A percentile compares a stretch with the other conserved stretches of the same genome.
Evolutionary conservation across 1,140 invertebrate species (phyloP).

Genomic region (Hyposmocoma kahamanoa): DNA sequence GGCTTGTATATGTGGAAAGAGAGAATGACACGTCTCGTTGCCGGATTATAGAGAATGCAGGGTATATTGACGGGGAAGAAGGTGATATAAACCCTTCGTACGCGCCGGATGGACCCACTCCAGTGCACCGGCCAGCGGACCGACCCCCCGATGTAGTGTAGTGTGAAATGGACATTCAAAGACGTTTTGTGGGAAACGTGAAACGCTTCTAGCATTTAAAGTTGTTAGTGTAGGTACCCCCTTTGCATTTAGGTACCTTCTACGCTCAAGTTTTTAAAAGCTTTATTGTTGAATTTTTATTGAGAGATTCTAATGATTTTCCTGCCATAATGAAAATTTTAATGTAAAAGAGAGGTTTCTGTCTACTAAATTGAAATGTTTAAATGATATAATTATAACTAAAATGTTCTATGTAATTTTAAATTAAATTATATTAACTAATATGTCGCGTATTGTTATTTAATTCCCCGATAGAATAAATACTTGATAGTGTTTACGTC

Average conservation of each 20-base stretch:
- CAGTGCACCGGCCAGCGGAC: constrained; percentile 44
- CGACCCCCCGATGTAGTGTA: constrained; percentile 49
- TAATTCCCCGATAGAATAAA: too few species aligned
- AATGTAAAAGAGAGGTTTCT: constrained; percentile 30
- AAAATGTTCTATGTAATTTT: constrained; percentile 60
- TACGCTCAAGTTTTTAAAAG: constrained; percentile 68
- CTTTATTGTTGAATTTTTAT: constrained; percentile 69
- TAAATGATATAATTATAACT: constrained; percentile 43
- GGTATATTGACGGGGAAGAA: constrained; percentile 56
- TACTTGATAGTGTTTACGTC: too few species aligned
- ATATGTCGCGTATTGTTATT: background rate
- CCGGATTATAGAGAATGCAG: constrained; percentile 69
- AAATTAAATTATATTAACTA: constrained; percentile 27
- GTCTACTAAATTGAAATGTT: constrained; percentile 42
- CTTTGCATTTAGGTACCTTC: constrained; percentile 56
- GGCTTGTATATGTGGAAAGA: constrained; percentile 52
- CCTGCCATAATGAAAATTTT: constrained; percentile 46
- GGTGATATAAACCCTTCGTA: constrained; percentile 62
- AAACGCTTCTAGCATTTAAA: constrained; percentile 68
- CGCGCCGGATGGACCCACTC: constrained; percentile 56
- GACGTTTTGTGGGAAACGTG: constrained; percentile 63
- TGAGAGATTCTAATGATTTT: constrained; percentile 61
- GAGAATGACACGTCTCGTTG: constrained; percentile 52
- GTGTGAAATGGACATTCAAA: constrained; percentile 35
- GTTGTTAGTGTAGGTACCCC: constrained; percentile 54